phyloP scores from a whole-genome alignment of 1,140 invertebrate species.

The Pogonognathellus flavescens region DNA sequence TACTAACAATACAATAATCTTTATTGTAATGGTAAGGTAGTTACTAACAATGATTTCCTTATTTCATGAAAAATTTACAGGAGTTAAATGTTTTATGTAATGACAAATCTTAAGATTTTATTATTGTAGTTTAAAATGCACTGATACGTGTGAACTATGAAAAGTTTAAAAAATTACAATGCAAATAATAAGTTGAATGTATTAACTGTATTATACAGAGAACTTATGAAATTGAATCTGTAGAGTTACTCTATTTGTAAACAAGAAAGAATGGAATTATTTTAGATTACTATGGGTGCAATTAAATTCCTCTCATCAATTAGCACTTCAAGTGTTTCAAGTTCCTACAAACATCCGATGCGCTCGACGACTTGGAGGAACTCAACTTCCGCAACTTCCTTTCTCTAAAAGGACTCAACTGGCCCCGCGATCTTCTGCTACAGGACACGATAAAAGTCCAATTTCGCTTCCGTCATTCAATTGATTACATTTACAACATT shows the following conservation, averaged over 20 bases:
- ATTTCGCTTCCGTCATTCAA: constrained; percentile 39
- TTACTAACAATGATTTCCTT: not conserved
- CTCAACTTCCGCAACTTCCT: constrained; percentile 40
- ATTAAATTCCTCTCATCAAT: constrained; percentile 35
- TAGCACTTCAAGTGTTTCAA: constrained; percentile 36
- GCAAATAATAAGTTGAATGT: too few relatives aligned
- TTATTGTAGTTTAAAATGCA: too few relatives aligned
- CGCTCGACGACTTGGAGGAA: constrained; percentile 42
- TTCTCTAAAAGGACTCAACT: constrained; percentile 24
- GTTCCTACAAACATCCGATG: constrained; percentile 43
- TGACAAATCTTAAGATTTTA: too few relatives aligned
- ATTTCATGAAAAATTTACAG: constrained; percentile 11
- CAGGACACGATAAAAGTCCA: constrained; percentile 46
- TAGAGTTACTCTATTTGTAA: constrained; percentile 23
- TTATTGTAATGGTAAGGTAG: not conserved
- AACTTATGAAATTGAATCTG: constrained; percentile 21
- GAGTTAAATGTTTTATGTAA: not conserved
- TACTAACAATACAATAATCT: not conserved
- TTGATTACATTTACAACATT: constrained; percentile 44
- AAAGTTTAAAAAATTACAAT: too few relatives aligned
- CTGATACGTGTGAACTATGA: too few relatives aligned
- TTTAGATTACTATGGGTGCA: constrained; percentile 39
- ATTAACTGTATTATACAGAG: too few relatives aligned
- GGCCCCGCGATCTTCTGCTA: constrained; percentile 37
- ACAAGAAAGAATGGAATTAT: constrained; percentile 28